A percentile compares a stretch with the other conserved stretches of the same genome.
Conservation (phyloP, 2,797 vertebrate species). For the Pyrocephalus nanus region DNA sequence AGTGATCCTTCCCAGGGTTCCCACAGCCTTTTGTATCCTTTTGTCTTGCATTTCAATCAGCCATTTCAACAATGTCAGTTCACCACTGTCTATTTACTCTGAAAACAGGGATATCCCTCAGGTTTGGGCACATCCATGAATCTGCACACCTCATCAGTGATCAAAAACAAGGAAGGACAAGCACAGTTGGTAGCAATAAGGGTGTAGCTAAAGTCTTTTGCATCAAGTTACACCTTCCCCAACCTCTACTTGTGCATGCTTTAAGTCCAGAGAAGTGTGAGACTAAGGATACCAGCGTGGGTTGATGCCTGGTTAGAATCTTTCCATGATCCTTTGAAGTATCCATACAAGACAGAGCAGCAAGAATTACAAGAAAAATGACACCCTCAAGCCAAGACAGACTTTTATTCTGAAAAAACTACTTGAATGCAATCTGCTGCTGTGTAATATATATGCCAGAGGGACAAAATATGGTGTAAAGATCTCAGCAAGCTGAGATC, state of each 20-base stretch:
- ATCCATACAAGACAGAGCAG: background rate
- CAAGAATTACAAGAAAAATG: conserved; percentile 11
- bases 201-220: background rate
- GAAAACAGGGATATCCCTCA: background rate
- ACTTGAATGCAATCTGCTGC: conserved; percentile 27
- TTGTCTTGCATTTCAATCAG: background rate
- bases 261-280: background rate
- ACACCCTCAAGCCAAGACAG: conserved; percentile 3
- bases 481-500: conserved; percentile 41
- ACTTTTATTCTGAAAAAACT: conserved; percentile 41
- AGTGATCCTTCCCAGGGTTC: background rate
- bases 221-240: background rate
- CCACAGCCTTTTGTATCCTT: background rate
- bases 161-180: background rate
- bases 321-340: background rate
- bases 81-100: background rate
- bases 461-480: conserved; percentile 49
- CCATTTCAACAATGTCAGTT: background rate
- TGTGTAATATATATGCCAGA: conserved; percentile 29
- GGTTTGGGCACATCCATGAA: background rate
- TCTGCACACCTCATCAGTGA: background rate
- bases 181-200: background rate
- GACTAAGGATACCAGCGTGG: background rate
- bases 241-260: background rate
- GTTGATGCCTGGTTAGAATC: background rate